Conservation (phyloP, 2,113 vertebrate genomes). For the Salvelinus fontinalis region DNA sequence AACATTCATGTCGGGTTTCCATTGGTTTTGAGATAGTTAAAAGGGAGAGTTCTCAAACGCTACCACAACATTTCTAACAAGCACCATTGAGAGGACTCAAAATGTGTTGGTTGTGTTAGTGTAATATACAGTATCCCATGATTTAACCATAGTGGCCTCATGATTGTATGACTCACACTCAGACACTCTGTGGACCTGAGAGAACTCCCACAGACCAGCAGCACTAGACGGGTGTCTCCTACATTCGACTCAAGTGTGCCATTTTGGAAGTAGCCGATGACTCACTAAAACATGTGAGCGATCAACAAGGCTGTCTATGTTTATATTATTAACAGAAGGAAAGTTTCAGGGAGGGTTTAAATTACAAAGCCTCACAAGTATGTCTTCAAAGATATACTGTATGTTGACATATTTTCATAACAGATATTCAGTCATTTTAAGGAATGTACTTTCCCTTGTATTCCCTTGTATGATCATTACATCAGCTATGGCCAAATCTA, state of each 20-base stretch:
- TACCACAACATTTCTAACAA: too few species aligned
- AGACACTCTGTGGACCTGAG: conserved; percentile 35
- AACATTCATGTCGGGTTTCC: too few species aligned
- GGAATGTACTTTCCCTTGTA: not conserved
- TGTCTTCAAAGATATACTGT: not conserved
- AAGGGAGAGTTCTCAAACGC: too few species aligned
- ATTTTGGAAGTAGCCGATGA: conserved; percentile 42
- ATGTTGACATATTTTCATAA: not conserved
- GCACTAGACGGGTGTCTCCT: conserved; percentile 34
- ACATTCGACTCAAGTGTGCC: conserved; percentile 34
- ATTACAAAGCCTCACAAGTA: not conserved
- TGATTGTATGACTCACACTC: conserved; percentile 62
- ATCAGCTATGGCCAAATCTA: too few species aligned
- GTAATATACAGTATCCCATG: conserved; percentile 49
- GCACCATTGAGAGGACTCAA: too few species aligned
- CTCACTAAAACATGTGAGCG: conserved; percentile 54
- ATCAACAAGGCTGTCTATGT: conserved; percentile 25
- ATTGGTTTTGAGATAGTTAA: too few species aligned
- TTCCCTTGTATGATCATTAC: not conserved
- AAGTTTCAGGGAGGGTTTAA: not conserved
- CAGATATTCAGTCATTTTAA: not conserved
- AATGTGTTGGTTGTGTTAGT: not conserved
- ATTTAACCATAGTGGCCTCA: conserved; percentile 46
- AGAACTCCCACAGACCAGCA: conserved; percentile 41
- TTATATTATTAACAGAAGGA: conserved; percentile 30